Conservation (phyloP, 2,797 vertebrate species). For the Channa striata region DNA sequence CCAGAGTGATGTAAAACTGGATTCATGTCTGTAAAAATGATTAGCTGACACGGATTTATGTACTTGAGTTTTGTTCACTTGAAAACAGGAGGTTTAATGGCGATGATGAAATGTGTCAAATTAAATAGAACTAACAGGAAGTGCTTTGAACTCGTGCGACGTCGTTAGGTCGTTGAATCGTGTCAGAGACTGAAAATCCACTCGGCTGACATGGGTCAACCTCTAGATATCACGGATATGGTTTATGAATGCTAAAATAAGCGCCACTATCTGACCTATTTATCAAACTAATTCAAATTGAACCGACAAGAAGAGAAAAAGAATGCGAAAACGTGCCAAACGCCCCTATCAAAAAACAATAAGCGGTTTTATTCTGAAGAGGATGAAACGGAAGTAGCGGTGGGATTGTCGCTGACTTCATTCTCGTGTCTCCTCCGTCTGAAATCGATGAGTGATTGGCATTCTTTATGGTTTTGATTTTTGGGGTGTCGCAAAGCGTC, state of each 20-base stretch:
- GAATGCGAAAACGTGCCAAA: fast-evolving
- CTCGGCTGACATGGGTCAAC: too few relatives aligned
- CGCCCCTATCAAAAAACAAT: fast-evolving
- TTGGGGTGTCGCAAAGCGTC: constrained; percentile 39
- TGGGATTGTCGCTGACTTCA: constrained; percentile 18
- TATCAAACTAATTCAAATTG: fast-evolving
- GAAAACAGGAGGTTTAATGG: constrained; percentile 13
- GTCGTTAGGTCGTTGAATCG: background rate
- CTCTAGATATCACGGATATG: too few relatives aligned
- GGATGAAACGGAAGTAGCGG: background rate
- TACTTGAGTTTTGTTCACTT: background rate
- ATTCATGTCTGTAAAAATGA: background rate
- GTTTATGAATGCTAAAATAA: background rate
- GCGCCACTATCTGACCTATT: fast-evolving
- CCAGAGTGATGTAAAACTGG: background rate
- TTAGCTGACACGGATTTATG: background rate
- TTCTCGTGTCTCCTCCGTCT: constrained; percentile 34
- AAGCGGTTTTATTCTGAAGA: constrained; percentile 68
- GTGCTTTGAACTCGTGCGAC: background rate
- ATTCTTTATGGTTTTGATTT: constrained; percentile 64
- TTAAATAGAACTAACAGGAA: constrained; percentile 40
- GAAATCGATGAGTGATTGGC: constrained; percentile 82
- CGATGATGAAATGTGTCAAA: constrained; percentile 14
- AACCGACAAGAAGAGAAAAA: background rate
- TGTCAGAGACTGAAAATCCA: too few relatives aligned